These are phyloP conservation scores for Drosophila aff. DNA, from an alignment of 1,140 invertebrate genomes.

Conservation along the genomic window DNA sequence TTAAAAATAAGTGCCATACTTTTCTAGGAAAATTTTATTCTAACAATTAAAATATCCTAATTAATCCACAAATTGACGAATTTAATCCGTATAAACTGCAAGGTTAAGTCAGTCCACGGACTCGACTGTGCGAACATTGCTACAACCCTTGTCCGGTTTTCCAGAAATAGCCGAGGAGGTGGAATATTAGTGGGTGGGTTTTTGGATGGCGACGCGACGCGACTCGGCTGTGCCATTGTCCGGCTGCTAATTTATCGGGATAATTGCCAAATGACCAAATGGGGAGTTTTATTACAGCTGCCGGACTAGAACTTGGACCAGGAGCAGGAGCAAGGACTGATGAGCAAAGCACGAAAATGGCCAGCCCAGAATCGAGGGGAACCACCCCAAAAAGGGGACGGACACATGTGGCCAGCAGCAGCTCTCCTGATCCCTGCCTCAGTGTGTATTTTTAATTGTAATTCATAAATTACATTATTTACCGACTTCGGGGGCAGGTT, in stretches of 20 bases:
- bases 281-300: conserved; percentile 72
- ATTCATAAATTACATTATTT: conserved; percentile 75
- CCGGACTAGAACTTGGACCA: conserved; percentile 9
- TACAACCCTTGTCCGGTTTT: conserved; percentile 24
- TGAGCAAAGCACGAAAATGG: conserved; percentile 57
- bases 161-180: neutral
- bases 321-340: conserved; percentile 46
- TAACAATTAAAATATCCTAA: neutral
- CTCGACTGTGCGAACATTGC: neutral
- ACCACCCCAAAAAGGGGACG: conserved; percentile 24
- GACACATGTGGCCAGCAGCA: conserved; percentile 36
- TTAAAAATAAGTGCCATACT: neutral
- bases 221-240: conserved; percentile 53
- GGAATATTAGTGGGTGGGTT: conserved; percentile 30
- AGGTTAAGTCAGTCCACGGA: conserved; percentile 11
- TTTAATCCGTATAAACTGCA: neutral
- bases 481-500: conserved; percentile 36
- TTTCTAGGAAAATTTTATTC: neutral
- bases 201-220: conserved; percentile 21
- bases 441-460: conserved; percentile 69
- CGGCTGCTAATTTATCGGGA: conserved; percentile 76
- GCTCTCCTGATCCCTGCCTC: conserved; percentile 5
- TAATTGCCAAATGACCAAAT: conserved; percentile 79
- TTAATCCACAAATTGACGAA: neutral
- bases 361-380: conserved; percentile 9